Evolutionary conservation across 2,113 vertebrate genomes (phyloP).

Genomic region (Bos indicus): DNA sequence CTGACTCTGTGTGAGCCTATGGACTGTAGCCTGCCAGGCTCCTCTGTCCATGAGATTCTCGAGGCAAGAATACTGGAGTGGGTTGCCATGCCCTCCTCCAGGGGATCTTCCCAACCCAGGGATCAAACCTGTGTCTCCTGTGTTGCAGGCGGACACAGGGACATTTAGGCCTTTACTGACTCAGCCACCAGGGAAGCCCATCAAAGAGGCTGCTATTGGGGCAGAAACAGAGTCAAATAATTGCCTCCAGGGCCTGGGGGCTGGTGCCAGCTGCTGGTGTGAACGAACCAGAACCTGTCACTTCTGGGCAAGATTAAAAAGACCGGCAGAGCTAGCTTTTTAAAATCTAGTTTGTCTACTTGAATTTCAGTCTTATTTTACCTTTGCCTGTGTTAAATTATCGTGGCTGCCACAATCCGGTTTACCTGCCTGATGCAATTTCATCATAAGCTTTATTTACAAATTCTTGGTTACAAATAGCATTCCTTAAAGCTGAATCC

Average conservation of each 20-base stretch:
- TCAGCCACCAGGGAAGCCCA: not conserved
- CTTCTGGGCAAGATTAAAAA: not conserved
- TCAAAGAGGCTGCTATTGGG: not conserved
- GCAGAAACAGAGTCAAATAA: not conserved
- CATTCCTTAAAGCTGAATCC: not conserved
- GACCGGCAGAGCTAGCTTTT: not conserved
- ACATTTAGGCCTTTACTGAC: not conserved
- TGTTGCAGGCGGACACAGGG: not conserved
- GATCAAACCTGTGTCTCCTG: not conserved
- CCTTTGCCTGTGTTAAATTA: not conserved
- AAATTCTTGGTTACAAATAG: not conserved
- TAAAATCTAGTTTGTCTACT: not conserved
- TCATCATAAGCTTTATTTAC: not conserved
- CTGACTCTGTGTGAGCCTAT: not conserved
- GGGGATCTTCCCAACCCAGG: not conserved
- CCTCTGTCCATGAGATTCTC: not conserved
- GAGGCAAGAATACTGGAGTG: not conserved
- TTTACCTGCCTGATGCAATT: not conserved
- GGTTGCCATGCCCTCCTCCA: not conserved
- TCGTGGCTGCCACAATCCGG: not conserved
- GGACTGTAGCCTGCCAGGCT: not conserved
- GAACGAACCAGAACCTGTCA: not conserved
- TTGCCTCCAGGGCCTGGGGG: not conserved
- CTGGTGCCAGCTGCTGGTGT: not conserved
- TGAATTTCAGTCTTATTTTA: not conserved